Evolutionary conservation across 2,888 invertebrate genomes (phyloP).

Genomic region (Ennomos erosarius): DNA sequence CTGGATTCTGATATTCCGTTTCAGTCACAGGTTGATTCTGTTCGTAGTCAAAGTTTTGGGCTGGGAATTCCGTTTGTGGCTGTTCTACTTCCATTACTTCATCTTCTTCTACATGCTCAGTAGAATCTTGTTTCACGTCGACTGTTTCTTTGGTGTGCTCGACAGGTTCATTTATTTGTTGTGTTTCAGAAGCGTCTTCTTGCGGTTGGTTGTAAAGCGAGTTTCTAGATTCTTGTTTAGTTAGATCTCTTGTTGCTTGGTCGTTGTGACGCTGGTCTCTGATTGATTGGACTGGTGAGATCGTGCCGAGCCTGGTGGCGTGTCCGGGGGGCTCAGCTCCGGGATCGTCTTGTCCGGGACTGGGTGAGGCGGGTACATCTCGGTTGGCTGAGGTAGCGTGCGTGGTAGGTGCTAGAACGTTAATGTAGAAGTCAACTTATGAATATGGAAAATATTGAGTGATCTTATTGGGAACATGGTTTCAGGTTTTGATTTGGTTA

Average conservation of each 20-base stretch:
- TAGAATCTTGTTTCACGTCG: conserved; percentile 13
- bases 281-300: conserved; percentile 53
- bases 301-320: conserved; percentile 61
- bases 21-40: conserved; percentile 42
- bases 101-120: conserved; percentile 21
- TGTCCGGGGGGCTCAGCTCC: conserved; percentile 74
- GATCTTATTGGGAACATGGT: too few relatives aligned
- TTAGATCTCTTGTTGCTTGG: conserved; percentile 55
- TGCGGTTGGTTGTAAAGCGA: conserved; percentile 38
- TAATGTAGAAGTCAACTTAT: neutral
- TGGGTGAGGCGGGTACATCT: conserved; percentile 66
- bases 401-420: conserved; percentile 73
- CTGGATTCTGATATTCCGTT: conserved; percentile 47
- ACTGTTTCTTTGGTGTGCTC: conserved; percentile 18
- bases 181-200: conserved; percentile 23
- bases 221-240: conserved; percentile 48
- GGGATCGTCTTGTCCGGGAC: conserved; percentile 72
- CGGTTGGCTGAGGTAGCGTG: conserved; percentile 68
- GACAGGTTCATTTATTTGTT: conserved; percentile 11
- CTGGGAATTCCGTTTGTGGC: conserved; percentile 39
- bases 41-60: conserved; percentile 48
- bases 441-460: neutral
- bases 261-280: conserved; percentile 48
- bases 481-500: too few relatives aligned
- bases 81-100: conserved; percentile 52